Evolutionary conservation across 2,797 vertebrate species (phyloP), one percentile per base, ranked within the genome.

Genomic region (Eulemur mongoz): DNA sequence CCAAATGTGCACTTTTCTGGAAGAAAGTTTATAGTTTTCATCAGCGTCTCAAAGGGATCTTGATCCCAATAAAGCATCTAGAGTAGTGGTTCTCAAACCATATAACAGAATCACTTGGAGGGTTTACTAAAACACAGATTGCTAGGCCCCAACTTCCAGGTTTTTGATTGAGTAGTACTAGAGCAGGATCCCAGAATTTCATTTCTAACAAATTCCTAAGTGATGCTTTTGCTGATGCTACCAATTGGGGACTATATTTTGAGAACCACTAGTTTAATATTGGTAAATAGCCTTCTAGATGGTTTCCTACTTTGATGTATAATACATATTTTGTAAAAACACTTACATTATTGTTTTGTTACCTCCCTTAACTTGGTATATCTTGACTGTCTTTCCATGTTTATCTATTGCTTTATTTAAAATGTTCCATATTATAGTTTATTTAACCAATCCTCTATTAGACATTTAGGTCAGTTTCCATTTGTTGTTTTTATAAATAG

Each of bases 361-460:
- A 30, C 40, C 30, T 95, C 59, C 89, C 65, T 85, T 69, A 79
- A 83, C 48, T 89, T 86, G 69, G 1, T 86, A 2, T 89, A 75
- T 69, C 78, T 92, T 93, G 12, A 73, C 14, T 73, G 9, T 91
- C 18, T 83, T 92, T 89, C n/a, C 20, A 27, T 83, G 69, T 93
- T 76, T 95, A 79, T 93, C 45, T 13, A 57, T 89, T 65, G 10
- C 14, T 27, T 63, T 17, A 32, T 76, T 89, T 52, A 86, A 91
- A 89, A 25, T 35, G 78, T 78, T 93, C n/a, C 14, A n/a, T 92
- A 45, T 95, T 25, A 22, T 92, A 84, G 93, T 57, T 91, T 94
- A 72, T 61, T 91, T 94, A 61, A 89, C 25, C 30, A 80, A 2
- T 76, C 95, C 59, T 93, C 11, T 85, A 25, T 50, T 93, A 92